Conservation (phyloP, 2,797 vertebrate species). For the Acanthis flammea region DNA sequence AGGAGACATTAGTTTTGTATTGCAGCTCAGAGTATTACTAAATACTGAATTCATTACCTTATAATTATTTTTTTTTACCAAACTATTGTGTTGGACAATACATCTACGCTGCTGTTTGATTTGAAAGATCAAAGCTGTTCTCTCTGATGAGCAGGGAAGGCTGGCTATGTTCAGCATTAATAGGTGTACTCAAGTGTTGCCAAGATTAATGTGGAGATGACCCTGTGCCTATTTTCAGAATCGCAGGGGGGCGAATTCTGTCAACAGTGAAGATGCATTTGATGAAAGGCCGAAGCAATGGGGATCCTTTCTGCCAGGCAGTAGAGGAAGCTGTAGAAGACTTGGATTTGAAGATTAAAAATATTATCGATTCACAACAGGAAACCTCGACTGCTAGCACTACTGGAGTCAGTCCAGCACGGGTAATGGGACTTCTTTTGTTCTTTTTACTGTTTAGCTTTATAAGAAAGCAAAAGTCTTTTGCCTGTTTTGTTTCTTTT, state of each 20-base stretch:
- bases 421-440: constrained; percentile 81
- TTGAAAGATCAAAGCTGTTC: constrained; percentile 72
- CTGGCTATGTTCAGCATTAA: constrained; percentile 46
- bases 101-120: constrained; percentile 55
- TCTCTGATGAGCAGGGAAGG: constrained; percentile 65
- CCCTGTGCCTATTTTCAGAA: constrained; percentile 78
- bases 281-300: constrained; percentile 85
- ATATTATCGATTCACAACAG: constrained; percentile 78
- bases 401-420: constrained; percentile 87
- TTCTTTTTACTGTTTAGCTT: constrained; percentile 44
- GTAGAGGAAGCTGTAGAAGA: constrained; percentile 80
- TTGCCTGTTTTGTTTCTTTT: not conserved
- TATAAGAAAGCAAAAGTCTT: constrained; percentile 28
- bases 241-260: constrained; percentile 83
- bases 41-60: constrained; percentile 49
- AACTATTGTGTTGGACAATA: constrained; percentile 22
- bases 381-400: constrained; percentile 43
- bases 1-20: constrained; percentile 17
- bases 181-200: constrained; percentile 58
- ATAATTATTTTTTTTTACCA: not conserved
- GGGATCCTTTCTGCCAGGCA: constrained; percentile 77
- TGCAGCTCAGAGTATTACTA: constrained; percentile 14
- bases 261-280: constrained; percentile 82
- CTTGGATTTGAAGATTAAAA: constrained; percentile 85
- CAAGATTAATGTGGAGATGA: constrained; percentile 64